Conservation (phyloP, 1,140 invertebrate species). For the Drosophila busckii region DNA sequence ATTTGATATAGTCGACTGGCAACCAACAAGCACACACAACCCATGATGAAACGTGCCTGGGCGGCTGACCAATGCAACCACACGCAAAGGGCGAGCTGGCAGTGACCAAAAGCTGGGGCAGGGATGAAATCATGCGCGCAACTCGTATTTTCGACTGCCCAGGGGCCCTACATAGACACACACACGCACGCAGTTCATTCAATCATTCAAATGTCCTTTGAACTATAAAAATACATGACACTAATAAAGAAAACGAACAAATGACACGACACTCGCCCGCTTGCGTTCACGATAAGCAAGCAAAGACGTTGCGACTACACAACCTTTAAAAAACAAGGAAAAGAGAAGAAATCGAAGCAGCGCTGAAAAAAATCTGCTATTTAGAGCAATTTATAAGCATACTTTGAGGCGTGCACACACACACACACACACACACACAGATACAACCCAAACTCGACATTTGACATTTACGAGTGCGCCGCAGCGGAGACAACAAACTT, state of each 20-base stretch:
- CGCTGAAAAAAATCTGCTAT: slow-evolving; percentile 60
- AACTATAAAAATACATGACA: slow-evolving; percentile 79
- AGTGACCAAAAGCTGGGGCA: slow-evolving; percentile 49
- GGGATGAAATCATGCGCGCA: slow-evolving; percentile 78
- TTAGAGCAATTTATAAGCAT: slow-evolving; percentile 75
- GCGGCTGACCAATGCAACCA: slow-evolving; percentile 69
- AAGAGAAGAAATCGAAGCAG: slow-evolving; percentile 6
- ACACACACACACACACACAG: neutral
- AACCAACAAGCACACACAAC: slow-evolving; percentile 65
- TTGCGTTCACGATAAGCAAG: slow-evolving; percentile 36
- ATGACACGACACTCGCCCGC: slow-evolving; percentile 63
- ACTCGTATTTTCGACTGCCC: slow-evolving; percentile 56
- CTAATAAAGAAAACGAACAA: slow-evolving; percentile 79
- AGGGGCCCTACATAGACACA: slow-evolving; percentile 5
- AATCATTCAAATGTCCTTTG: slow-evolving; percentile 79
- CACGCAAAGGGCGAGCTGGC: slow-evolving; percentile 47
- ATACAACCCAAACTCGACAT: slow-evolving; percentile 39
- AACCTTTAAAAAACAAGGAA: slow-evolving; percentile 5
- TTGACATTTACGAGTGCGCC: slow-evolving; percentile 69
- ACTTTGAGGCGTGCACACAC: slow-evolving; percentile 56
- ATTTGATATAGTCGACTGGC: slow-evolving; percentile 71
- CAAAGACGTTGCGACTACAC: slow-evolving; percentile 19
- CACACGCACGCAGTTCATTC: slow-evolving; percentile 65
- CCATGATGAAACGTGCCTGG: slow-evolving; percentile 74
- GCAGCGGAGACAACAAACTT: slow-evolving; percentile 1